Conservation (phyloP, 1,140 invertebrate species). For the Trichonephila clavata region DNA sequence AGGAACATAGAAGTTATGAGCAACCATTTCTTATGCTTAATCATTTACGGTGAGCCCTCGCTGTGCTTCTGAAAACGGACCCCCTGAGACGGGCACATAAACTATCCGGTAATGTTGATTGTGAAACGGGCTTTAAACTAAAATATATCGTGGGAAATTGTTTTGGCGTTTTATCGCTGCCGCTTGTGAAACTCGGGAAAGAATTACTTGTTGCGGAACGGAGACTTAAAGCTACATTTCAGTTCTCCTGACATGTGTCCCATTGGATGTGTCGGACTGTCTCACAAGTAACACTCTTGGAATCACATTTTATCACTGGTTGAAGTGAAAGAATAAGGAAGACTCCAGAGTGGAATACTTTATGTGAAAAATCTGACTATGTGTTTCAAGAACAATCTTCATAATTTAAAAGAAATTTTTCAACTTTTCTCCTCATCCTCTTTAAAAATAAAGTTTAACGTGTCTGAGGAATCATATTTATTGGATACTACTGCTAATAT, state of each 20-base stretch:
- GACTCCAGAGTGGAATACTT: background rate
- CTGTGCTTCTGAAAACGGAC: constrained; percentile 55
- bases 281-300: background rate
- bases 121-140: constrained; percentile 9
- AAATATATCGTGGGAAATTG: constrained; percentile 46
- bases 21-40: constrained; percentile 52
- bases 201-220: constrained; percentile 28
- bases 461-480: too few relatives aligned
- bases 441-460: too few relatives aligned
- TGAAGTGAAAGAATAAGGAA: background rate
- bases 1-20: constrained; percentile 53
- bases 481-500: too few relatives aligned
- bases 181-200: background rate
- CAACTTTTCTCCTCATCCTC: too few relatives aligned
- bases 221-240: constrained; percentile 30
- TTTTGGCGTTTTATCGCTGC: constrained; percentile 52
- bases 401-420: too few relatives aligned
- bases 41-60: constrained; percentile 55
- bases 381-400: too few relatives aligned
- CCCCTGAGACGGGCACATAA: constrained; percentile 46
- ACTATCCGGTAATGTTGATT: constrained; percentile 37
- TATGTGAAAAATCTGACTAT: too few relatives aligned
- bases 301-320: background rate
- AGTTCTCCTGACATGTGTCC: constrained; percentile 38
- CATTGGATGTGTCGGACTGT: constrained; percentile 25